These are phyloP conservation scores for Tarsius wallacei DNA, from an alignment of 2,797 vertebrate species.

Conservation along the genomic window DNA sequence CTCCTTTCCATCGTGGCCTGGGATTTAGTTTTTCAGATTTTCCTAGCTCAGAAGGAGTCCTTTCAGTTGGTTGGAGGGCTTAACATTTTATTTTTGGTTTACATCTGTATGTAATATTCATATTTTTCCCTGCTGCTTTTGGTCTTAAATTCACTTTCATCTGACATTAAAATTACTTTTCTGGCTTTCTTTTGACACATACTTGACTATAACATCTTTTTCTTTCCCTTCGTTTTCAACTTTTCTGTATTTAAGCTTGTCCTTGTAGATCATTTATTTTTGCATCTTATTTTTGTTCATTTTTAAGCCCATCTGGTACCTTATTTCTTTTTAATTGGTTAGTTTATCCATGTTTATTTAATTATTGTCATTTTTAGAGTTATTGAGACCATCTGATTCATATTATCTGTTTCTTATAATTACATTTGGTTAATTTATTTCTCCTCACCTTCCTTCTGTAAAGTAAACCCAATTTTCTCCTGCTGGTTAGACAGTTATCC, in stretches of 20 bases:
- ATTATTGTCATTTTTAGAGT: constrained; percentile 36
- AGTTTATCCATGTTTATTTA: constrained; percentile 10
- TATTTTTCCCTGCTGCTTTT: neutral
- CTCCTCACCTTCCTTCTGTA: neutral
- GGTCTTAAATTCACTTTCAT: neutral
- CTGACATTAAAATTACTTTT: neutral
- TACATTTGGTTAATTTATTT: constrained; percentile 22
- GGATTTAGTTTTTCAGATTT: too few relatives aligned
- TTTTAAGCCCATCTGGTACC: neutral
- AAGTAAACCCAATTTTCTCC: neutral
- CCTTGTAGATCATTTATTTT: constrained; percentile 37
- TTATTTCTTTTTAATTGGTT: constrained; percentile 34
- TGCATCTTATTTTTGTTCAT: neutral
- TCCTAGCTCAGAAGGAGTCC: too few relatives aligned
- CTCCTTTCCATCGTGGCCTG: too few relatives aligned
- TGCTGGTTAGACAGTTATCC: neutral
- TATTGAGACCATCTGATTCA: constrained; percentile 16
- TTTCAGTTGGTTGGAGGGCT: too few relatives aligned
- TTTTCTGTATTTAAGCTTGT: constrained; percentile 25
- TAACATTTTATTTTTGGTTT: too few relatives aligned
- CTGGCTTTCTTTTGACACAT: constrained; percentile 27
- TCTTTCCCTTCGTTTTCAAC: constrained; percentile 20
- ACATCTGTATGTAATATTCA: neutral
- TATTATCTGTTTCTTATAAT: neutral
- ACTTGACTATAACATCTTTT: neutral